phyloP scores from a whole-genome alignment of 2,888 invertebrate genomes.

The Eilema caniola region DNA sequence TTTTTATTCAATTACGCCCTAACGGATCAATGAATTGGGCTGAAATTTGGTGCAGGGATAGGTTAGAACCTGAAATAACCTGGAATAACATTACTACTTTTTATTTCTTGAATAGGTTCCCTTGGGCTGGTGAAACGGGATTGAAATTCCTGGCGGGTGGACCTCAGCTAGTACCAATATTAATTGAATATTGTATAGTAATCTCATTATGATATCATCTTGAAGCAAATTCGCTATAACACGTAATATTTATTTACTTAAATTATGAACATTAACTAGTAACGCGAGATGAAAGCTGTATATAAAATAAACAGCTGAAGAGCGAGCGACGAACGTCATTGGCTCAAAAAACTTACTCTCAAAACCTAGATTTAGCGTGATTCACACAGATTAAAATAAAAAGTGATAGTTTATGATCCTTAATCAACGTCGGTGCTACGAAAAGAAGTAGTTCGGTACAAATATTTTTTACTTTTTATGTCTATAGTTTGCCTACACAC shows the following conservation, averaged over 20 bases:
- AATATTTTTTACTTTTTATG: constrained; percentile 1
- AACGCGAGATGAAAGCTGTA: constrained; percentile 18
- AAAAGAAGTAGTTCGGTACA: neutral
- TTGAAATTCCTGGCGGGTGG: too few species aligned
- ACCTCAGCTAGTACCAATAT: too few species aligned
- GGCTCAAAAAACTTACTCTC: constrained; percentile 23
- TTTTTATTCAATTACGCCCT: too few species aligned
- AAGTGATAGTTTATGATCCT: constrained; percentile 29
- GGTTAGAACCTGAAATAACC: too few species aligned
- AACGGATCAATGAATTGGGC: too few species aligned
- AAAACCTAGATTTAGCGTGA: constrained; percentile 34
- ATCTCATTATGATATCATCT: constrained; percentile 14
- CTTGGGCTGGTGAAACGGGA: too few species aligned
- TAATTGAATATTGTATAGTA: neutral
- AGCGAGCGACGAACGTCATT: constrained; percentile 13
- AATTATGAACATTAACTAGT: constrained; percentile 17
- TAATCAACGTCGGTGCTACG: constrained; percentile 7
- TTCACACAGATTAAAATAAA: constrained; percentile 40
- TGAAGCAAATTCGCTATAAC: constrained; percentile 8
- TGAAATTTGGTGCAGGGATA: too few species aligned
- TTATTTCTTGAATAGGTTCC: too few species aligned
- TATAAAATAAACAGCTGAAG: constrained; percentile 23
- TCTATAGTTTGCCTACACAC: neutral
- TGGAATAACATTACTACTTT: too few species aligned
- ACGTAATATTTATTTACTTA: constrained; percentile 22